Conservation (phyloP, 2,113 vertebrate genomes). For the Pimephales promelas region DNA sequence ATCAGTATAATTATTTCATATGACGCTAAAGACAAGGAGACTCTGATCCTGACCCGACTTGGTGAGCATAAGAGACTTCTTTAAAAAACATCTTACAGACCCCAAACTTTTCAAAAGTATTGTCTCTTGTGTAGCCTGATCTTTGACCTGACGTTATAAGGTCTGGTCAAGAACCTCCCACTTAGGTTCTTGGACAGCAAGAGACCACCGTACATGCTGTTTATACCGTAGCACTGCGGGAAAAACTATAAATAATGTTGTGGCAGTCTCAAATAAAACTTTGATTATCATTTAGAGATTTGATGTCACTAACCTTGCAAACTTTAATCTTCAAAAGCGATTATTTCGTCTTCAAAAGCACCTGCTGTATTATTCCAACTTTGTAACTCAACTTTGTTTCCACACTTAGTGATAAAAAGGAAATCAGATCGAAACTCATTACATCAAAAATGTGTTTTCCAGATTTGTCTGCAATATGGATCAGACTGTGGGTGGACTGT, state of each 20-base stretch:
- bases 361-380: neutral
- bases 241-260: too few species aligned
- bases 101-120: too few species aligned
- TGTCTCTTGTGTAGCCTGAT: too few species aligned
- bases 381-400: neutral
- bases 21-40: neutral
- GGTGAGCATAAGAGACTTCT: too few species aligned
- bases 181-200: too few species aligned
- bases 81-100: too few species aligned
- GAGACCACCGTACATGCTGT: too few species aligned
- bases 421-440: neutral
- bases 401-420: neutral
- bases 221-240: too few species aligned
- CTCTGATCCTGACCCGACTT: too few species aligned
- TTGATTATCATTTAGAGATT: neutral
- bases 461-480: neutral
- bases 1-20: neutral
- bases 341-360: neutral
- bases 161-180: too few species aligned
- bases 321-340: neutral
- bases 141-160: too few species aligned
- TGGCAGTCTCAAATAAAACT: neutral
- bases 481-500: neutral
- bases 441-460: neutral
- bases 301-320: neutral